phyloP scores from a whole-genome alignment of 2,888 invertebrate species.

The Lissocephala sabroskyi region DNA sequence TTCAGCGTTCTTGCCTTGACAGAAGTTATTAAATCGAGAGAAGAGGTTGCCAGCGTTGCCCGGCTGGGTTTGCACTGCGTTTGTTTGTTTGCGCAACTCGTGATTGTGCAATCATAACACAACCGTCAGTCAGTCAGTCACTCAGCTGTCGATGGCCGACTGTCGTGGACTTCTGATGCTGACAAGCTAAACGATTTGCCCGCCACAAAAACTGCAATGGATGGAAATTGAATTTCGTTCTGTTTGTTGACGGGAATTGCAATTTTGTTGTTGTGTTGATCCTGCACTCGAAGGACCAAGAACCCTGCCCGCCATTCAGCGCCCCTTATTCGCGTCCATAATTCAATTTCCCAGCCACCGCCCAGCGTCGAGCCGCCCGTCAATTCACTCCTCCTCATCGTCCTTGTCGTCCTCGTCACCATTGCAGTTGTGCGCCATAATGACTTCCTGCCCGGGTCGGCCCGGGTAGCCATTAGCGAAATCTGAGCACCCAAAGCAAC shows the following conservation, averaged over 20 bases:
- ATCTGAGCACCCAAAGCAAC: conserved; percentile 60
- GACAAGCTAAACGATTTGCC: conserved; percentile 38
- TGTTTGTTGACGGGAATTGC: conserved; percentile 39
- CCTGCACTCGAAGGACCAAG: conserved; percentile 27
- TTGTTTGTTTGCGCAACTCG: conserved; percentile 31
- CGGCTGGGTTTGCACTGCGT: no score
- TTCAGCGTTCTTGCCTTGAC: conserved; percentile 38
- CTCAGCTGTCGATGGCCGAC: neutral
- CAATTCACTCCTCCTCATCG: no score
- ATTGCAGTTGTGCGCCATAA: conserved; percentile 63
- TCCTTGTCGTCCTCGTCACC: no score
- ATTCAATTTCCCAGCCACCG: no score
- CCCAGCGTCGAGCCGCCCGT: conserved; percentile 7
- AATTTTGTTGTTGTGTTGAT: conserved; percentile 49
- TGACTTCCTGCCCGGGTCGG: conserved; percentile 53
- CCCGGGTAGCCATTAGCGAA: conserved; percentile 64
- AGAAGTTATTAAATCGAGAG: conserved; percentile 63
- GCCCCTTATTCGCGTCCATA: no score
- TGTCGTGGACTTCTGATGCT: conserved; percentile 35
- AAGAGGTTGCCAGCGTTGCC: conserved; percentile 12
- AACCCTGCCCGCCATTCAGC: no score
- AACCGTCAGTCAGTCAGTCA: neutral
- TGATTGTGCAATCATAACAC: conserved; percentile 47
- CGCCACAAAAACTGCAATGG: conserved; percentile 32
- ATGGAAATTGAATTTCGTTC: conserved; percentile 57